phyloP scores from a whole-genome alignment of 1,140 invertebrate genomes.

The Araneus ventricosus region DNA sequence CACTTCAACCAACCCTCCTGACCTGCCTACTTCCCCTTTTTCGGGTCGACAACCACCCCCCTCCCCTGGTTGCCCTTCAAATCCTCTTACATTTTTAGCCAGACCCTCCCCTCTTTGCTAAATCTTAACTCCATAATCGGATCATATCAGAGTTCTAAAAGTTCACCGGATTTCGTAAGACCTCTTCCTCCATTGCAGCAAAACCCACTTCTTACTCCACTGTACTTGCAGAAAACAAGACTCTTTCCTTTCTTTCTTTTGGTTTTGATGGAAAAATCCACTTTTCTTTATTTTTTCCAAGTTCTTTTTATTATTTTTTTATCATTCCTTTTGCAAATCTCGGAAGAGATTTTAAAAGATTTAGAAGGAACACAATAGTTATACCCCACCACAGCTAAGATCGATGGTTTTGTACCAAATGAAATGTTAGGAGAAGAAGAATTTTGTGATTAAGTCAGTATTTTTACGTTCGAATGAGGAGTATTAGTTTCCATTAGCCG shows the following conservation, averaged over 20 bases:
- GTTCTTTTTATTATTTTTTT: not conserved
- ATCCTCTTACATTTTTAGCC: conserved; percentile 65
- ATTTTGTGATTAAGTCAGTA: not conserved
- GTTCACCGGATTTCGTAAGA: conserved; percentile 66
- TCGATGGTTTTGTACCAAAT: not conserved
- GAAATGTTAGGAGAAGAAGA: not conserved
- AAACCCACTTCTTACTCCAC: not conserved
- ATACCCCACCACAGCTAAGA: not conserved
- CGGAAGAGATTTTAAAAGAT: conserved; percentile 37
- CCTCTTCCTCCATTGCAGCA: not conserved
- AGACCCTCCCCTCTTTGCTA: not conserved
- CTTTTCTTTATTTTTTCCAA: not conserved
- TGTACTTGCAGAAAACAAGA: not conserved
- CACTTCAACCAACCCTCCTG: not conserved
- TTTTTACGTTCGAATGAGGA: not conserved
- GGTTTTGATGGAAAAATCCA: not conserved
- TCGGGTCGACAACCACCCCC: not conserved
- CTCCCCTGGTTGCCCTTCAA: conserved; percentile 1
- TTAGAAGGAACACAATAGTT: not conserved
- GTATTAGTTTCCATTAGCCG: conserved; percentile 2
- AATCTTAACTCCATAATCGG: conserved; percentile 55
- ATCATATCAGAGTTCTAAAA: conserved; percentile 74
- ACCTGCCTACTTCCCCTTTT: not conserved
- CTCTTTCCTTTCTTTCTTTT: not conserved
- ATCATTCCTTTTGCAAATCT: not conserved